A percentile compares a stretch with the other conserved stretches of the same genome.
Evolutionary conservation across 1,140 invertebrate genomes (phyloP).

Genomic region (Linepithema humile): DNA sequence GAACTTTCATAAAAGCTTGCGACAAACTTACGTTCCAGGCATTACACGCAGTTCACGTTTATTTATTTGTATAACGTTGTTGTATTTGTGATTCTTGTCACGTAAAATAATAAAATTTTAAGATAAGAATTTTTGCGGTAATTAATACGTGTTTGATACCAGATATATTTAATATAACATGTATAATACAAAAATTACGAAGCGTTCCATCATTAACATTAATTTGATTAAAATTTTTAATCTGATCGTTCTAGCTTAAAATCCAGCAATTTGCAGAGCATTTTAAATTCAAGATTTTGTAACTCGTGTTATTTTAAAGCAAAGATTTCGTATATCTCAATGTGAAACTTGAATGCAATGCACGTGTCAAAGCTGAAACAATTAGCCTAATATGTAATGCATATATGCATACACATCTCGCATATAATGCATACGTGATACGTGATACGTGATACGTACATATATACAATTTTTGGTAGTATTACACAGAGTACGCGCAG

Average conservation of each 20-base stretch:
- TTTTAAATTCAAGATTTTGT: background rate
- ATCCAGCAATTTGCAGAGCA: background rate
- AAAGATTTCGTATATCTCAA: background rate
- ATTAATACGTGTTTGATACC: background rate
- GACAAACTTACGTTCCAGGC: background rate
- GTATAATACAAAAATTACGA: background rate
- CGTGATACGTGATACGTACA: background rate
- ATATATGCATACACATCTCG: too few species aligned
- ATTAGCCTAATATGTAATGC: background rate
- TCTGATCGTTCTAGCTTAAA: background rate
- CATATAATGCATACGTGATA: too few species aligned
- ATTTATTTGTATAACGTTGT: background rate
- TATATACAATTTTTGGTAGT: background rate
- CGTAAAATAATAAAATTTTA: background rate
- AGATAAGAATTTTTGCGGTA: background rate
- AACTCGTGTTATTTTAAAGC: background rate
- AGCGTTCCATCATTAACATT: too few species aligned
- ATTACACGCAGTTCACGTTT: too few species aligned
- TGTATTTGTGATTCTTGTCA: too few species aligned
- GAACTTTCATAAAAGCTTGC: conserved; percentile 22
- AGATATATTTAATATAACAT: background rate
- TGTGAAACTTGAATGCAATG: background rate
- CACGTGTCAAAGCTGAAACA: background rate
- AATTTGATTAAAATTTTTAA: too few species aligned
- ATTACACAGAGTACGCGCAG: conserved; percentile 2